phyloP scores from a whole-genome alignment of 2,797 vertebrate genomes.

The Heterohyrax brucei region DNA sequence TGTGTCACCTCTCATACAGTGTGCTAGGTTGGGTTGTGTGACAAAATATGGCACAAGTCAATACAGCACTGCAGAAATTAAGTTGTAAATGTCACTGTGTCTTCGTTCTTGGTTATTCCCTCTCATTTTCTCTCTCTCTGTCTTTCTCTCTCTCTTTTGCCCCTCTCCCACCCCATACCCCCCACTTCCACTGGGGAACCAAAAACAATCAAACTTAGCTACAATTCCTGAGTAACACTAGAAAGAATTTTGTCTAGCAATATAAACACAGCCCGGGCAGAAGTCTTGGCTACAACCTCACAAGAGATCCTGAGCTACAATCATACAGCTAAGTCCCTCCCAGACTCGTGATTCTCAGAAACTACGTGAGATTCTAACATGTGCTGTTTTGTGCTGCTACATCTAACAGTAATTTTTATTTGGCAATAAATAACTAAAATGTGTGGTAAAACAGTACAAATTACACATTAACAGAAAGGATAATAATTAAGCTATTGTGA shows the following conservation, averaged over 20 bases:
- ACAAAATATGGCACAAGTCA: neutral
- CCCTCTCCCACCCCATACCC: too few relatives aligned
- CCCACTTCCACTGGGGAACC: neutral
- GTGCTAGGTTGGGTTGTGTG: neutral
- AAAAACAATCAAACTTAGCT: neutral
- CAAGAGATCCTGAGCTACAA: neutral
- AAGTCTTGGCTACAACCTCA: neutral
- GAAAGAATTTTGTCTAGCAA: neutral
- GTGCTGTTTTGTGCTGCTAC: neutral
- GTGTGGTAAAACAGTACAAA: neutral
- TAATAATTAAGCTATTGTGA: constrained; percentile 1
- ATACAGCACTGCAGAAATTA: neutral
- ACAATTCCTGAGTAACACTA: neutral
- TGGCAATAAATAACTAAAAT: neutral
- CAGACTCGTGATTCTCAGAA: neutral
- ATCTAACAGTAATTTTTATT: constrained; percentile 13
- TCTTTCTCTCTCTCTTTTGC: neutral
- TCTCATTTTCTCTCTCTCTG: neutral
- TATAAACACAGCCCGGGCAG: neutral
- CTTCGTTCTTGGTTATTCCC: neutral
- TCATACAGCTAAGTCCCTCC: neutral
- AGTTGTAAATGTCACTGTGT: neutral
- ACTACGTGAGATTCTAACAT: neutral
- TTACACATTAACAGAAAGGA: neutral
- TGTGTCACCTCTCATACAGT: neutral